phyloP scores from a whole-genome alignment of 2,113 vertebrate species.

The Pygoscelis adeliae region DNA sequence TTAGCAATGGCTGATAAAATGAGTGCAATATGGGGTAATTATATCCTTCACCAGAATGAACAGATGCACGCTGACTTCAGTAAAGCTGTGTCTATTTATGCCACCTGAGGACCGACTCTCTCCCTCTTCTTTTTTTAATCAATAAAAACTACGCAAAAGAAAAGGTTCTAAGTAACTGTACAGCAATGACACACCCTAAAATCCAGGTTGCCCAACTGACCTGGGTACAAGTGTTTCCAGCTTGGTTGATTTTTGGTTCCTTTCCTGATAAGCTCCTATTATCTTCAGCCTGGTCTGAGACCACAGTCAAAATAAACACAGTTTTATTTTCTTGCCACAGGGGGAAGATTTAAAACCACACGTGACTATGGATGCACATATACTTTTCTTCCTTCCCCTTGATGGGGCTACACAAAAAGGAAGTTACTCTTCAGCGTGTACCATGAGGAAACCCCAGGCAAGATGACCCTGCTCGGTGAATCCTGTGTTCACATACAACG shows the following conservation, averaged over 20 bases:
- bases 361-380: not conserved
- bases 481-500: not conserved
- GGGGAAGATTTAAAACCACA: not conserved
- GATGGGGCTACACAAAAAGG: not conserved
- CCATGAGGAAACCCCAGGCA: not conserved
- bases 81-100: conserved; percentile 21
- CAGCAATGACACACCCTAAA: not conserved
- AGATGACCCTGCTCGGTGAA: not conserved
- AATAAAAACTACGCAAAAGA: not conserved
- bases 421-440: not conserved
- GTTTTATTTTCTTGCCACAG: not conserved
- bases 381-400: not conserved
- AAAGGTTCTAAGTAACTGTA: not conserved
- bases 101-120: not conserved
- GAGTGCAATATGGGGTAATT: conserved; percentile 48
- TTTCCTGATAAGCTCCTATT: not conserved
- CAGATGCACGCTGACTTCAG: conserved; percentile 44
- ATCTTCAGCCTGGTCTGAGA: not conserved
- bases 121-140: not conserved
- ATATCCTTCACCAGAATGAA: conserved; percentile 41
- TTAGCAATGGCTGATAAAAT: conserved; percentile 52
- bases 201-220: not conserved
- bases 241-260: not conserved
- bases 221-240: not conserved
- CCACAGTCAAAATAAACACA: not conserved